phyloP scores from a whole-genome alignment of 2,797 vertebrate genomes.

The Brotula barbata region DNA sequence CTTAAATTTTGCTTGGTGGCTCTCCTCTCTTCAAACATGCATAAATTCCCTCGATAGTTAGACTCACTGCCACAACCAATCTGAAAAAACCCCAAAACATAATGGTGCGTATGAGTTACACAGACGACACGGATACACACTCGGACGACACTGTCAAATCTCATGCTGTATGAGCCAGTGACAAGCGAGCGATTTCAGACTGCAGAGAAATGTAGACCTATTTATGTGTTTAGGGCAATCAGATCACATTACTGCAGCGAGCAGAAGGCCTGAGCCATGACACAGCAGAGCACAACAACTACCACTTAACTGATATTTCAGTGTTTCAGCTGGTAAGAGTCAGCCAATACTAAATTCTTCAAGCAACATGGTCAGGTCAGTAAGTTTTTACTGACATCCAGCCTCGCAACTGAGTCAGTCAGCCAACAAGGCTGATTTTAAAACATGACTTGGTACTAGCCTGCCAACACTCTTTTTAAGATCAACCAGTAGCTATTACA shows the following conservation, averaged over 20 bases:
- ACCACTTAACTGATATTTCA: background rate
- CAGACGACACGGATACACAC: too few relatives aligned
- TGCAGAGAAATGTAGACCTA: conserved; percentile 23
- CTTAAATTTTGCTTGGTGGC: too few relatives aligned
- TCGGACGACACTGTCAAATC: too few relatives aligned
- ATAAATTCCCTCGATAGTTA: too few relatives aligned
- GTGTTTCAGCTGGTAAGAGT: background rate
- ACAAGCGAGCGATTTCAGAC: conserved; percentile 37
- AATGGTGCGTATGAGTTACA: too few relatives aligned
- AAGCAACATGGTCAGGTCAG: background rate
- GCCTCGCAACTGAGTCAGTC: background rate
- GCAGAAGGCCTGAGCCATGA: conserved; percentile 21
- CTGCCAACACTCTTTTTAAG: background rate
- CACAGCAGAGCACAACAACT: conserved; percentile 10
- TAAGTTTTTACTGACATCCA: background rate
- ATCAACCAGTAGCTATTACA: background rate
- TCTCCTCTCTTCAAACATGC: too few relatives aligned
- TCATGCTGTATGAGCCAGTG: background rate
- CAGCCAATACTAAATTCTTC: background rate
- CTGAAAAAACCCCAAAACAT: too few relatives aligned
- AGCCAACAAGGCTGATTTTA: background rate
- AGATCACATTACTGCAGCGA: conserved; percentile 36
- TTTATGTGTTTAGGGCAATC: conserved; percentile 43
- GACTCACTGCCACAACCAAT: too few relatives aligned
- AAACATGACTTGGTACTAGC: background rate